Evolutionary conservation across 2,797 vertebrate genomes (phyloP), one percentile per base, ranked within the genome.

Genomic region (Sebastes reedi): DNA sequence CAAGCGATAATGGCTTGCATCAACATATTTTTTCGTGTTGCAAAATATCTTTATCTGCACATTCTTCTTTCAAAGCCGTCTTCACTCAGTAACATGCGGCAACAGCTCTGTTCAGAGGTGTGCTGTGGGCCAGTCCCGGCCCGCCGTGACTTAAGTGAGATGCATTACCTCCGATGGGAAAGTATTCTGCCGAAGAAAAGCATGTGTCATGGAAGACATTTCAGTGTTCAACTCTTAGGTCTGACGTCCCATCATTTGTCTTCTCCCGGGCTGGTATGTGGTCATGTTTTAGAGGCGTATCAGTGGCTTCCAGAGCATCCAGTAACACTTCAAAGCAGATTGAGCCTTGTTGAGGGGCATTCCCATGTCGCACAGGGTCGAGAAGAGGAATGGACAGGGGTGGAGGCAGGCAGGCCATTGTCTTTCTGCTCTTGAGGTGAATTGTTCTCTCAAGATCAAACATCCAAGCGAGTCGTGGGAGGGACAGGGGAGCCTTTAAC

Each of bases 371-470:
- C 90, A 87, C 68, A 22, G 50, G 72, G 79, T 86, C 68, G 39
- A 80, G 81, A 61, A 79, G 85, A 87, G 86, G 72, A 87, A 84
- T 68, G 80, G 72, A 87, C 79, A 59, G 55, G 79, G 87, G 81
- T 81, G 82, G 84, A 90, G 90, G 88, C 83, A 50, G 70, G 52
- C 69, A 36, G 62, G 68, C 69, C 83, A 87, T 92, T 91, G 91
- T 92, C 89, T 91, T 82, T 81, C 56, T 67, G 70, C 88, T 92
- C 87, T 88, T 75, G 83, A 92, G 89, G 79, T 89, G 86, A 93
- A 93, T 88, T 88, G 87, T 91, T 90, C 85, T 84, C 88, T 80
- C 60, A 29, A 92, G 90, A 93, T 95, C 93, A 94, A 95, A 94
- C 93, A 68, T 89, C 50, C 75, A 77, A 22, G 68, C 4, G 54